Evolutionary conservation across 2,888 invertebrate species (phyloP), one percentile per base, ranked within the genome.

Genomic region (Autographa gamma): DNA sequence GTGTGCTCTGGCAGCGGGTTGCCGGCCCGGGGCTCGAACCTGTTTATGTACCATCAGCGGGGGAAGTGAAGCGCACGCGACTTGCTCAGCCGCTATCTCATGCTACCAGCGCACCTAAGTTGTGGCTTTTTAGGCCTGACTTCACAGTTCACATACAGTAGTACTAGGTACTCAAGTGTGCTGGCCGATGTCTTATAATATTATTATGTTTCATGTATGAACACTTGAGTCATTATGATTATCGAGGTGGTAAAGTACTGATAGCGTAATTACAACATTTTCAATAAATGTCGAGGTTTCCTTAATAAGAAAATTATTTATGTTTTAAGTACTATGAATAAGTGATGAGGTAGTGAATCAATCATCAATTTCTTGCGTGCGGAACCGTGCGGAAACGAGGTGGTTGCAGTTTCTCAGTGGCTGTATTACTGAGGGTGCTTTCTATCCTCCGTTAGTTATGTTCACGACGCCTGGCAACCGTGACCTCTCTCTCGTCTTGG

Each of bases 11-110:
- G 81, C 84, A 77, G 79, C 79, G 66, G 63, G 52, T 60, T 62
- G 70, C 64, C 63, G 38, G 63, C 48, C 79, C 74, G 74, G 72
- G 80, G 66, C 73, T 43, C 70, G 63, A 76, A 68, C 73, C 83
- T 81, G 83, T 77, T 83, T 83, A 77, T 76, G 72, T 82, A 84
- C 80, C 82, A 88, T 88, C 88, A 87, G 85, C 83, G 77, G 71
- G 85, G 74, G 87, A 86, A 86, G 73, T 88, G 84, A 79, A 87
- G 87, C 90, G 86, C 75, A 69, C 85, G 83, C 82, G 79, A 88
- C 79, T 81, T 82, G 76, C 84, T 85, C 80, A 70, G 83, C 78
- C 83, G 77, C 71, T 48, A 16, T 48, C 48, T 80, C 72, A 43
- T 48, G 58, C 56, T 61, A 43, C 48, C n/a, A 56, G 13, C 25